Percentiles rank a stretch among this genome's conserved stretches.
These are phyloP conservation scores for Saimiri boliviensis DNA, from an alignment of 2,113 vertebrate species.

Conservation along the genomic window DNA sequence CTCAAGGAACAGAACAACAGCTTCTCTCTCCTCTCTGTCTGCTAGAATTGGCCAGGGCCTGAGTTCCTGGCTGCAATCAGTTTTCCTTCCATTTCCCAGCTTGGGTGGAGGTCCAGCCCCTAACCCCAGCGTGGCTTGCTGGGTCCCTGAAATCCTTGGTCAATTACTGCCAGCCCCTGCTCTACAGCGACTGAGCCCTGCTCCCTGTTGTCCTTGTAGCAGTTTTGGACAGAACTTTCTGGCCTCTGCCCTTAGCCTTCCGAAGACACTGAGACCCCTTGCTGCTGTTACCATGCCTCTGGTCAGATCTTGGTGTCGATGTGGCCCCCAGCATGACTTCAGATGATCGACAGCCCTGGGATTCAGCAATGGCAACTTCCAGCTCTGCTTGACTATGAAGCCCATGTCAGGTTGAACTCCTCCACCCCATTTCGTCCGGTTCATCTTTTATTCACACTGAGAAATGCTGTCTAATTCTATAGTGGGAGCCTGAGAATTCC, in stretches of 20 bases:
- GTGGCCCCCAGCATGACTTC: background rate
- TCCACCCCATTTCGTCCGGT: background rate
- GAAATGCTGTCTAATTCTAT: background rate
- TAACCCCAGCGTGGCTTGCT: too few species aligned
- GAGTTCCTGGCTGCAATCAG: background rate
- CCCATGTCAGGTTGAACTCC: background rate
- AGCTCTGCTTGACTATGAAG: rapidly evolving
- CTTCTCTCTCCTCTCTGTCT: too few species aligned
- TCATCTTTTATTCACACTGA: too few species aligned
- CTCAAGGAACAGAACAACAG: background rate
- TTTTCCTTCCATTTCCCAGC: background rate
- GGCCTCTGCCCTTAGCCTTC: background rate
- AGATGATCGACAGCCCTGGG: background rate
- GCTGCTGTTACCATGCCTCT: background rate
- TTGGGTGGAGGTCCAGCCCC: background rate
- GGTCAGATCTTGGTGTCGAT: background rate
- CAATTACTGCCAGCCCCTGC: background rate
- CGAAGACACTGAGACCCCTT: background rate
- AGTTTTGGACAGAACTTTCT: background rate
- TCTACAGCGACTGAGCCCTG: background rate
- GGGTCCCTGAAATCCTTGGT: background rate
- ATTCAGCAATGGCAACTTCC: background rate
- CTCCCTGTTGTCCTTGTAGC: background rate
- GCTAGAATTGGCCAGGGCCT: background rate
- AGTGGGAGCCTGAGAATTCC: background rate